Conservation (phyloP, 2,113 vertebrate genomes). For the Oncorhynchus masou region DNA sequence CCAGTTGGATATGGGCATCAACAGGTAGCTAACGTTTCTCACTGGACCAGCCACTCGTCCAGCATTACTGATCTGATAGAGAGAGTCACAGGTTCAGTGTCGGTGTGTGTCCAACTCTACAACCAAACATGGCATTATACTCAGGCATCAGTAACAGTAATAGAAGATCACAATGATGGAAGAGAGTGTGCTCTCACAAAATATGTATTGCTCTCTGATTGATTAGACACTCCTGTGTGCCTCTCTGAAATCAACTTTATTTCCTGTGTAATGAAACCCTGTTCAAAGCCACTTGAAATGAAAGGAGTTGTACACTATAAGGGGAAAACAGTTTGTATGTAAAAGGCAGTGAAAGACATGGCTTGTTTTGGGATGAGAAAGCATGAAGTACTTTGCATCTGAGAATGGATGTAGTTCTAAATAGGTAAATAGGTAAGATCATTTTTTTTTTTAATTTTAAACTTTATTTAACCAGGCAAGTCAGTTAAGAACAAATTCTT, state of each 20-base stretch:
- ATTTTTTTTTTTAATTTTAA: no score
- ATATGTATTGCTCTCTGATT: constrained; percentile 72
- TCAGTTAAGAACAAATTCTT: no score
- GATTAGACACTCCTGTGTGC: constrained; percentile 58
- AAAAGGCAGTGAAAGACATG: constrained; percentile 9
- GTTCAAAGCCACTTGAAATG: no score
- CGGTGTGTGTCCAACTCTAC: neutral
- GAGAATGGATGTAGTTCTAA: constrained; percentile 70
- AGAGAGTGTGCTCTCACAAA: constrained; percentile 59
- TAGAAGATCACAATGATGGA: constrained; percentile 68
- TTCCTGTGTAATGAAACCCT: constrained; percentile 25
- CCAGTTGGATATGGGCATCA: no score
- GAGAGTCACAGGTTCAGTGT: no score
- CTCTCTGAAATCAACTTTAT: constrained; percentile 55
- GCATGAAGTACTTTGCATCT: constrained; percentile 46
- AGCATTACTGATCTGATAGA: no score
- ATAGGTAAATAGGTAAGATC: constrained; percentile 78
- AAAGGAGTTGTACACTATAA: constrained; percentile 1
- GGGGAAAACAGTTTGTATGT: neutral
- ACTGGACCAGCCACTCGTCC: no score
- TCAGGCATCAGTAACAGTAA: constrained; percentile 58
- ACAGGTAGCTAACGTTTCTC: no score
- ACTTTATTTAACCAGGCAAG: no score
- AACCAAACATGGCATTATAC: constrained; percentile 10
- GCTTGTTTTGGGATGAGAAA: constrained; percentile 63